Evolutionary conservation across 1,140 invertebrate genomes (phyloP).

Genomic region (Oncopeltus fasciatus): DNA sequence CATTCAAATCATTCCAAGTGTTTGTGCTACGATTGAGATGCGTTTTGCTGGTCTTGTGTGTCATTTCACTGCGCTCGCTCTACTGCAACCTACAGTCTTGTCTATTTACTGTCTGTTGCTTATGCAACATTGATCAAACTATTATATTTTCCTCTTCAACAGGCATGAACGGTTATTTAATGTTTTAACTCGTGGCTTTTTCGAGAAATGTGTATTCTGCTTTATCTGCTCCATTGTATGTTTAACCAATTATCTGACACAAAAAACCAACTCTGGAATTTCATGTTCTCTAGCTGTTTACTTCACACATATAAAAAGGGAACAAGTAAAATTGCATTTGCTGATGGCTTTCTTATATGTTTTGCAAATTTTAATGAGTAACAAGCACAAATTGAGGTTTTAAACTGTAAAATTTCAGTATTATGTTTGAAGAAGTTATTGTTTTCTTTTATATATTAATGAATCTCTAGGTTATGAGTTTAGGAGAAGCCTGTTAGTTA

Average conservation of each 20-base stretch:
- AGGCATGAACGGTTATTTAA: not conserved
- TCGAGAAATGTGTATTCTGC: not conserved
- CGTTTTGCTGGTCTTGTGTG: slow-evolving; percentile 14
- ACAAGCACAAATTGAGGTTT: not conserved
- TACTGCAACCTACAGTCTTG: slow-evolving; percentile 15
- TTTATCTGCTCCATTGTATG: not conserved
- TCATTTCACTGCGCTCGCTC: slow-evolving; percentile 12
- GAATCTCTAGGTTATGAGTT: too few species aligned
- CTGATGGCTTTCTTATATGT: not conserved
- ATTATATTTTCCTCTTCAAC: not conserved
- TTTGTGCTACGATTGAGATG: slow-evolving; percentile 11
- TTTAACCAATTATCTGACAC: not conserved
- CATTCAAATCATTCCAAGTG: slow-evolving; percentile 17
- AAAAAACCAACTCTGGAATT: too few species aligned
- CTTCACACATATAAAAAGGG: too few species aligned
- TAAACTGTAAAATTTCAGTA: too few species aligned
- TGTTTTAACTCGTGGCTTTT: slow-evolving; percentile 4
- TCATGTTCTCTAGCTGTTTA: too few species aligned
- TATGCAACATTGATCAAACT: not conserved
- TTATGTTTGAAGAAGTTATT: too few species aligned
- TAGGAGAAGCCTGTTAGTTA: too few species aligned
- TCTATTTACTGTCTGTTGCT: slow-evolving; percentile 2
- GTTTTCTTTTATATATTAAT: too few species aligned
- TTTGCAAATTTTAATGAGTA: not conserved
- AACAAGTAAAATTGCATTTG: slow-evolving; percentile 5